Evolutionary conservation across 1,140 invertebrate genomes (phyloP).

Genomic region (Phenacoccus solenopsis): DNA sequence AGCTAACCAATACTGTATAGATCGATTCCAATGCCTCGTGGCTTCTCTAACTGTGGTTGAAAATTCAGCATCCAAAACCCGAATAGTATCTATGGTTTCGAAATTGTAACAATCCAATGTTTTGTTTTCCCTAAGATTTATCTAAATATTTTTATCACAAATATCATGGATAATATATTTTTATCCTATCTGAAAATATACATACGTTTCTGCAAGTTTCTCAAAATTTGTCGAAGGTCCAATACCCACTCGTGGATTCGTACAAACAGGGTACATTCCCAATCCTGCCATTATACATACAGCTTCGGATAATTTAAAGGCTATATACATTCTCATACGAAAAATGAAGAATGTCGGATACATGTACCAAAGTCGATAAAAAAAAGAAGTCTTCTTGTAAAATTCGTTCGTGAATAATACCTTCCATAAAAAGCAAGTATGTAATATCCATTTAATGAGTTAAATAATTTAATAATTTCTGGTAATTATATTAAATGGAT

Average conservation of each 20-base stretch:
- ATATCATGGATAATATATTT: background rate
- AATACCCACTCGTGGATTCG: conserved; percentile 56
- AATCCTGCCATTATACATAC: conserved; percentile 81
- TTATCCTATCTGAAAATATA: background rate
- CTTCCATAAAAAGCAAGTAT: conserved; percentile 44
- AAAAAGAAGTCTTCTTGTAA: conserved; percentile 45
- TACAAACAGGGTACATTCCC: conserved; percentile 70
- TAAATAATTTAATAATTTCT: too few relatives aligned
- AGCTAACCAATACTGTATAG: conserved; percentile 91
- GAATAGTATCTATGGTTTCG: conserved; percentile 69
- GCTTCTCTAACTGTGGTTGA: conserved; percentile 62
- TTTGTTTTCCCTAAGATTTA: conserved; percentile 16
- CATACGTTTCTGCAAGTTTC: background rate
- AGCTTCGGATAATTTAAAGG: conserved; percentile 78
- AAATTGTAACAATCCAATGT: conserved; percentile 53
- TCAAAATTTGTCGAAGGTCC: conserved; percentile 46
- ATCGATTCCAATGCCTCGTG: conserved; percentile 89
- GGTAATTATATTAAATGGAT: too few relatives aligned
- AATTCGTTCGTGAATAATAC: conserved; percentile 56
- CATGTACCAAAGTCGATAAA: conserved; percentile 71
- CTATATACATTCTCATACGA: conserved; percentile 76
- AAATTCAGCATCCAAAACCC: conserved; percentile 62
- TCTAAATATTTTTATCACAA: background rate
- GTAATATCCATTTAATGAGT: too few relatives aligned
- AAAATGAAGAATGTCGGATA: conserved; percentile 78